These are phyloP conservation scores for Patagioenas fasciata DNA, from an alignment of 2,113 vertebrate genomes.

Conservation along the genomic window DNA sequence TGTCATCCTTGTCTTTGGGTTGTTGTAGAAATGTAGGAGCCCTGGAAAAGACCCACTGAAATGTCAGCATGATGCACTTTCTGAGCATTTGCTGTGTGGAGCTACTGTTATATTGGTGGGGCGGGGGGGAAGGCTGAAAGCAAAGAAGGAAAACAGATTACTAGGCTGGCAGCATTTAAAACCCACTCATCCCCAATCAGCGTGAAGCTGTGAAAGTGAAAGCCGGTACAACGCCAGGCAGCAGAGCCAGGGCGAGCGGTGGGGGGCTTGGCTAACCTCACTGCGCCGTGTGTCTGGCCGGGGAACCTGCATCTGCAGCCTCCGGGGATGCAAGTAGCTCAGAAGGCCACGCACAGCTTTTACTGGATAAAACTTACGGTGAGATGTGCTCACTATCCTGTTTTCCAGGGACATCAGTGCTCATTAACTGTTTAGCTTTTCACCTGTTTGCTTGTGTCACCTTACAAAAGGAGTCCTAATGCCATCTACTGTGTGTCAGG, in stretches of 20 bases:
- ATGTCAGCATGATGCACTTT: not conserved
- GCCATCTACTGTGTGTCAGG: not conserved
- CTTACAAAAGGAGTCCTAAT: slow-evolving; percentile 1
- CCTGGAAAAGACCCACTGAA: not conserved
- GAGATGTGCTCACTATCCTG: not conserved
- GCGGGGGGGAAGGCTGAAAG: not conserved
- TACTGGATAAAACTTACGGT: not conserved
- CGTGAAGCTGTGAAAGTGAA: not conserved
- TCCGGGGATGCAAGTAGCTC: not conserved
- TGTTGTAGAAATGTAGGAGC: not conserved
- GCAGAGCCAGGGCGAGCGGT: not conserved
- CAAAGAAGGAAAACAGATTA: not conserved
- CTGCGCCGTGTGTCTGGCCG: not conserved
- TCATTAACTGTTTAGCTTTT: not conserved
- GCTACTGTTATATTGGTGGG: not conserved
- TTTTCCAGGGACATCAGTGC: not conserved
- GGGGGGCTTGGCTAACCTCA: not conserved
- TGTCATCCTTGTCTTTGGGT: not conserved
- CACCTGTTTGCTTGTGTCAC: slow-evolving; percentile 1
- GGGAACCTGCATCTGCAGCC: not conserved
- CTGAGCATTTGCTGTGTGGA: not conserved
- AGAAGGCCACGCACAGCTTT: not conserved
- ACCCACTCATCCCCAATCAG: not conserved
- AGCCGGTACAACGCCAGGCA: not conserved
- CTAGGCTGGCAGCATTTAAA: not conserved